A percentile compares a stretch with the other conserved stretches of the same genome.
Evolutionary conservation across 2,888 invertebrate species (phyloP).

Genomic region (Athripsodes cinereus): DNA sequence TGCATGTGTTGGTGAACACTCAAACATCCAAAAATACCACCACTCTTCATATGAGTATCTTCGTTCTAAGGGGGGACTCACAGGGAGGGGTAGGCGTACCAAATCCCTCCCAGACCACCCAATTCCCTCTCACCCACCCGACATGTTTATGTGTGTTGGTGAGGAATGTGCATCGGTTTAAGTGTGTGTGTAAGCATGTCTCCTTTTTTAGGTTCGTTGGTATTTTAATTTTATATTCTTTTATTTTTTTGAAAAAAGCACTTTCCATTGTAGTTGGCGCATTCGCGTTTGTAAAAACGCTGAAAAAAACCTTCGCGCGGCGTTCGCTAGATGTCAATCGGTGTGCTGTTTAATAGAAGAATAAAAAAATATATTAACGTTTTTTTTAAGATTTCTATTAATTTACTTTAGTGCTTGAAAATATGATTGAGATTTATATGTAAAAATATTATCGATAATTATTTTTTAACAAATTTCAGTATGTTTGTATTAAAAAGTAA

Average conservation of each 20-base stretch:
- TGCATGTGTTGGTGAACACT: conserved; percentile 6
- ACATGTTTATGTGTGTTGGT: neutral
- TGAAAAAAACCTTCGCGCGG: conserved; percentile 24
- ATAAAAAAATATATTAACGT: too few relatives aligned
- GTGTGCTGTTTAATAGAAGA: neutral
- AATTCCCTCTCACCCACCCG: neutral
- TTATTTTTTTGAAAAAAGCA: conserved; percentile 15
- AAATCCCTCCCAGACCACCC: neutral
- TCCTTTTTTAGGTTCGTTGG: neutral
- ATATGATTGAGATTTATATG: too few relatives aligned
- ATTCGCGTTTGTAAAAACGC: conserved; percentile 24
- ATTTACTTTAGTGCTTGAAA: too few relatives aligned
- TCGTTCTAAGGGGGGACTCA: neutral
- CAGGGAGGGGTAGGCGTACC: neutral
- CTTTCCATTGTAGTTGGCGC: conserved; percentile 22
- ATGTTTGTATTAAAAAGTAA: too few relatives aligned
- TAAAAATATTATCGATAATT: too few relatives aligned
- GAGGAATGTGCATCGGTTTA: neutral
- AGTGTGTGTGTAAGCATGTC: conserved; percentile 8
- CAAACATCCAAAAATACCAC: conserved; percentile 1
- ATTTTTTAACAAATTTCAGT: too few relatives aligned
- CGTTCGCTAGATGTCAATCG: conserved; percentile 24
- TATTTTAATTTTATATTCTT: neutral
- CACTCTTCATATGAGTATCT: neutral
- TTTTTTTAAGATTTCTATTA: too few relatives aligned